Conservation (phyloP, 1,140 invertebrate species). For the Aphidius ervi region DNA sequence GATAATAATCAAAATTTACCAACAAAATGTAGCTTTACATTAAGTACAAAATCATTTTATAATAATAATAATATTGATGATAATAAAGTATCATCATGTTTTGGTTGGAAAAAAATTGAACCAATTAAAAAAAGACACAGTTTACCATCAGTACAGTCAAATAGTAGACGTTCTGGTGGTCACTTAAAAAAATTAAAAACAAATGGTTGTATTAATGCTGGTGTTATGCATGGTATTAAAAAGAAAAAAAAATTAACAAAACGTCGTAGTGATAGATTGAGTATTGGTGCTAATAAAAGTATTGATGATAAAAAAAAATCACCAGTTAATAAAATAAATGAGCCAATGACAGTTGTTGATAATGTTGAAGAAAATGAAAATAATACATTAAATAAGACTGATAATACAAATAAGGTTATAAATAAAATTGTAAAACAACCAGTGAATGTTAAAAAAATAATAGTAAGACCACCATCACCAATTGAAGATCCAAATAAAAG, state of each 20-base stretch:
- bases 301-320: conserved; percentile 11
- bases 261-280: conserved; percentile 1
- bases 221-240: conserved; percentile 44
- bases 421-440: neutral
- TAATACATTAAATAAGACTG: conserved; percentile 17
- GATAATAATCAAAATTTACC: conserved; percentile 21
- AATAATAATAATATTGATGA: conserved; percentile 15
- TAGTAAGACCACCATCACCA: conserved; percentile 11
- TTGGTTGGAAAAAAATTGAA: conserved; percentile 19
- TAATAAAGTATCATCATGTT: conserved; percentile 16
- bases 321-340: conserved; percentile 11
- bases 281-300: neutral
- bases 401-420: neutral
- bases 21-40: conserved; percentile 21
- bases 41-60: conserved; percentile 44
- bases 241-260: conserved; percentile 35
- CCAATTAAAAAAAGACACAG: conserved; percentile 32
- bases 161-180: conserved; percentile 16
- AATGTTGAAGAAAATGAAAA: neutral
- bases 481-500: conserved; percentile 30
- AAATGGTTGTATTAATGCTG: conserved; percentile 40
- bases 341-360: conserved; percentile 22
- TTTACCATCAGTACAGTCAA: conserved; percentile 18
- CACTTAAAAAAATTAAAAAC: neutral
- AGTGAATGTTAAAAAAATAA: neutral